These are phyloP conservation scores for Pipistrellus pygmaeus DNA, from an alignment of 2,797 vertebrate genomes.

Conservation along the genomic window DNA sequence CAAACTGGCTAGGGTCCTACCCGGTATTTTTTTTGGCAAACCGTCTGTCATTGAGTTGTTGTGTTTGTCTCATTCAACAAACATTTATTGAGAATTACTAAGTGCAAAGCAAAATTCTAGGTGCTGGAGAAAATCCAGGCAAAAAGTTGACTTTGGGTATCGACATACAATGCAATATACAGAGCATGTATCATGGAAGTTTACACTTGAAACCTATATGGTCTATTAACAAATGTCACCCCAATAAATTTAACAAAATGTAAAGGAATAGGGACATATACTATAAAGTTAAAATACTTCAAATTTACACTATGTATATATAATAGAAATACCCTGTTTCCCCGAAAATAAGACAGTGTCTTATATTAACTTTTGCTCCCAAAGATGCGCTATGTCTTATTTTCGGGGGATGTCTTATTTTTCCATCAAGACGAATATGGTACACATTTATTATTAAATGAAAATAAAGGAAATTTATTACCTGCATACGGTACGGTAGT, in stretches of 20 bases:
- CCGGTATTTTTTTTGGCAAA: background rate
- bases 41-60: background rate
- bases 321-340: background rate
- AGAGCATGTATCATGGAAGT: background rate
- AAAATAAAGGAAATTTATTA: too few relatives aligned
- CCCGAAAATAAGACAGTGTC: too few relatives aligned
- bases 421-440: too few relatives aligned
- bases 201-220: background rate
- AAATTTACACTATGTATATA: background rate
- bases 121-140: background rate
- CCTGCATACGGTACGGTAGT: too few relatives aligned
- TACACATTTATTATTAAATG: too few relatives aligned
- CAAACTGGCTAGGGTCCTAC: too few relatives aligned
- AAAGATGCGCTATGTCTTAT: too few relatives aligned
- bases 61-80: background rate
- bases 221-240: background rate
- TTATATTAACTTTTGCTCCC: too few relatives aligned
- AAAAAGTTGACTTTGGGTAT: background rate
- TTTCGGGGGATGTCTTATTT: too few relatives aligned
- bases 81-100: slow-evolving; percentile 2
- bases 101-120: slow-evolving; percentile 15
- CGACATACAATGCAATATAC: background rate
- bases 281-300: background rate
- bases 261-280: background rate
- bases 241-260: background rate